These are phyloP conservation scores for Xenops minutus DNA, from an alignment of 2,797 vertebrate genomes.

Conservation along the genomic window DNA sequence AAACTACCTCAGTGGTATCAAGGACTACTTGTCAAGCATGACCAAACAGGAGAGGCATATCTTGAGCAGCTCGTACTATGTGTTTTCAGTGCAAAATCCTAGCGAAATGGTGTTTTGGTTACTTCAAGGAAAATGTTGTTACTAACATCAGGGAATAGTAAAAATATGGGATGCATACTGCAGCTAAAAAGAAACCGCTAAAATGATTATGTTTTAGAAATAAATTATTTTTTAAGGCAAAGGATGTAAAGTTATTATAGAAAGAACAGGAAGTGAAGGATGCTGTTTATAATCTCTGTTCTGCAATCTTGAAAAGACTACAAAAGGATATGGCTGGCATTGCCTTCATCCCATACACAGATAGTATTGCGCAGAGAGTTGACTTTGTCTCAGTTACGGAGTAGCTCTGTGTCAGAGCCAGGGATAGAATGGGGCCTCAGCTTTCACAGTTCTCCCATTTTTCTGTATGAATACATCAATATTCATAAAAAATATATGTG, in stretches of 20 bases:
- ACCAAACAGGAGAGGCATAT: background rate
- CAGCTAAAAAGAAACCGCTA: background rate
- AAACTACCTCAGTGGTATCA: accelerated
- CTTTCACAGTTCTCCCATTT: background rate
- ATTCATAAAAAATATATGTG: background rate
- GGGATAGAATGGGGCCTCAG: accelerated
- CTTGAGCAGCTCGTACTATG: background rate
- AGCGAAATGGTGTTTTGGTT: background rate
- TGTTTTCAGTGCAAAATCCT: background rate
- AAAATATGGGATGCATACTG: background rate
- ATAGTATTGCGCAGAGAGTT: background rate
- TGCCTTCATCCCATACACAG: background rate
- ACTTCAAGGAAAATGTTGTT: background rate
- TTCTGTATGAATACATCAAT: background rate
- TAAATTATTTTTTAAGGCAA: accelerated
- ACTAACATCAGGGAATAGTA: background rate
- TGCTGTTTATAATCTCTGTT: background rate
- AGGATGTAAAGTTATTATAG: background rate
- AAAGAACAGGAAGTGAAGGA: background rate
- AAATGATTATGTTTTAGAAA: background rate
- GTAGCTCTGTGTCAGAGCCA: background rate
- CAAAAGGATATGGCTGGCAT: background rate
- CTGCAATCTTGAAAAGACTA: background rate
- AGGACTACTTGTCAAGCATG: background rate
- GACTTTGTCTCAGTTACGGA: background rate